Evolutionary conservation across 2,797 vertebrate genomes (phyloP).

Genomic region (Sarcophilus harrisii): DNA sequence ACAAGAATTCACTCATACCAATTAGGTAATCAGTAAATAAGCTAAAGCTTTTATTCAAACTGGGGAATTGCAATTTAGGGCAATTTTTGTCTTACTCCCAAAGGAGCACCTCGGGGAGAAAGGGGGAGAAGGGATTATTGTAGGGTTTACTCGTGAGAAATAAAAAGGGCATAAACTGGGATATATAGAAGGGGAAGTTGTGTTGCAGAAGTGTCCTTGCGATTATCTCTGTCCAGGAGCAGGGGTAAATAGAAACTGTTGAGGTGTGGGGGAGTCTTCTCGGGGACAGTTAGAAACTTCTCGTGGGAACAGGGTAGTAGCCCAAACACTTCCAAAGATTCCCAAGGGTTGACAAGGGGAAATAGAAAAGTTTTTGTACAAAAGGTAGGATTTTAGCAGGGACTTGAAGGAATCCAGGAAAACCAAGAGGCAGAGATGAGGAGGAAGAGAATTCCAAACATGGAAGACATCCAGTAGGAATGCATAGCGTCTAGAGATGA

Average conservation of each 20-base stretch:
- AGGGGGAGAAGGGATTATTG: not conserved
- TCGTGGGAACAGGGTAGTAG: not conserved
- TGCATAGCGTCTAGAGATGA: not conserved
- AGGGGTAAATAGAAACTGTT: not conserved
- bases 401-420: not conserved
- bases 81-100: not conserved
- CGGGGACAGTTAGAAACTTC: not conserved
- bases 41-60: not conserved
- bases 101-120: not conserved
- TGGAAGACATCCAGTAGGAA: not conserved
- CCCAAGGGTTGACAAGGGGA: not conserved
- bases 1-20: not conserved
- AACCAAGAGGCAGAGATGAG: not conserved
- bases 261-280: not conserved
- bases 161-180: not conserved
- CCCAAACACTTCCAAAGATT: not conserved
- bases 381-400: not conserved
- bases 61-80: not conserved
- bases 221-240: not conserved
- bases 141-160: not conserved
- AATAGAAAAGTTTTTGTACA: not conserved
- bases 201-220: not conserved
- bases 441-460: not conserved
- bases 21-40: not conserved
- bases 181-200: not conserved